Conservation (phyloP, 1,140 invertebrate genomes). For the Drosophila trapezifrons region DNA sequence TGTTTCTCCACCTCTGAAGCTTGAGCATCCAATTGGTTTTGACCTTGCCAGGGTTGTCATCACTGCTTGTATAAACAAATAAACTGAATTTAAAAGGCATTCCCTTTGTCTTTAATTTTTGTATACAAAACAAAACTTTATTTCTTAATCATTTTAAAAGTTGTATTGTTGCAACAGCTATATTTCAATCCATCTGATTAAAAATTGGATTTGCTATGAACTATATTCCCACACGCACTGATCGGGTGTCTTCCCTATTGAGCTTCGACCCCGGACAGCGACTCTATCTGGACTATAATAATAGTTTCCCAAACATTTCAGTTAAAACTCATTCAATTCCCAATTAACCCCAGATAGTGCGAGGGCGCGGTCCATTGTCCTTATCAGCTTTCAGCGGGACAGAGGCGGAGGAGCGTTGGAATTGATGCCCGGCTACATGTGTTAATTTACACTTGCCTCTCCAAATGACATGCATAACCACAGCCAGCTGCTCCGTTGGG, state of each 20-base stretch:
- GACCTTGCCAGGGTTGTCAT: neutral
- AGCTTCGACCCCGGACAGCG: neutral
- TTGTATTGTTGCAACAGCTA: too few relatives aligned
- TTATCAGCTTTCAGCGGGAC: conserved; percentile 44
- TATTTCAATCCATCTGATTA: too few relatives aligned
- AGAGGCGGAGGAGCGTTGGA: conserved; percentile 31
- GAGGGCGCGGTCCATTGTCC: conserved; percentile 21
- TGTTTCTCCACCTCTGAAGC: too few relatives aligned
- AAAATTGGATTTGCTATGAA: neutral
- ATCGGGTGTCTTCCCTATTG: neutral
- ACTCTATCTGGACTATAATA: neutral
- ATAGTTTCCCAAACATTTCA: conserved; percentile 37
- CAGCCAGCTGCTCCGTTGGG: conserved; percentile 31
- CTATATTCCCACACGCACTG: conserved; percentile 3
- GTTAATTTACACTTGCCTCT: conserved; percentile 62
- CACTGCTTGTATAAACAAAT: neutral
- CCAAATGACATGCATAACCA: conserved; percentile 48
- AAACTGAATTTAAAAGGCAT: neutral
- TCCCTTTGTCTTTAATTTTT: neutral
- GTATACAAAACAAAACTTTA: too few relatives aligned
- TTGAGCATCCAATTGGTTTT: neutral
- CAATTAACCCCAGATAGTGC: conserved; percentile 32
- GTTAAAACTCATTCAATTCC: conserved; percentile 26
- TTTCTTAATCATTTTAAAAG: neutral
- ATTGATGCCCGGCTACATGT: conserved; percentile 64